These are phyloP conservation scores for Melieria crassipennis DNA, from an alignment of 2,888 invertebrate genomes.

Conservation along the genomic window DNA sequence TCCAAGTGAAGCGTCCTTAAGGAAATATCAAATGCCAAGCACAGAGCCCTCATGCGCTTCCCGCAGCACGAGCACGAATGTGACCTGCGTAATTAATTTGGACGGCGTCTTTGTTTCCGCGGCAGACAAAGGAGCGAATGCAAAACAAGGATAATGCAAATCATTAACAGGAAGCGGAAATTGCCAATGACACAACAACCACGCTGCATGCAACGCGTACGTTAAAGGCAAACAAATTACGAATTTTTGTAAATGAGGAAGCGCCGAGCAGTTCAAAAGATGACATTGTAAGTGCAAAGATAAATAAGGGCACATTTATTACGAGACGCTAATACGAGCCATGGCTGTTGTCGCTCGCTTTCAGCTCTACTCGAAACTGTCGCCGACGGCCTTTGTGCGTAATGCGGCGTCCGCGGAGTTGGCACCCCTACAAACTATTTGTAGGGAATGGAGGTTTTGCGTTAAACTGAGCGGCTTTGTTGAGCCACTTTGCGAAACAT, in stretches of 20 bases:
- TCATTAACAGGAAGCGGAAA: slow-evolving; percentile 53
- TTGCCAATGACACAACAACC: slow-evolving; percentile 47
- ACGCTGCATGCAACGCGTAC: slow-evolving; percentile 37
- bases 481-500: too few species aligned
- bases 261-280: too few species aligned
- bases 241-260: too few species aligned
- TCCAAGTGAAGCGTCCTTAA: too few species aligned
- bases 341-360: not conserved
- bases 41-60: too few species aligned
- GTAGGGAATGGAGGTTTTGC: too few species aligned
- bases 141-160: slow-evolving; percentile 47
- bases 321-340: slow-evolving; percentile 39
- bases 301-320: too few species aligned
- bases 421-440: too few species aligned
- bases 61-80: slow-evolving; percentile 4
- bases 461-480: too few species aligned
- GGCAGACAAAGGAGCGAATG: slow-evolving; percentile 14
- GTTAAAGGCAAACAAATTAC: slow-evolving; percentile 53
- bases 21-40: too few species aligned
- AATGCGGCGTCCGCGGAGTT: slow-evolving; percentile 33
- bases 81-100: slow-evolving; percentile 39
- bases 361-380: not conserved
- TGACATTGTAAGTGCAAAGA: too few species aligned
- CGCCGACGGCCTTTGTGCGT: slow-evolving; percentile 36
- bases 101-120: slow-evolving; percentile 6